These are phyloP conservation scores for Andrena haemorrhoa DNA, from an alignment of 2,888 invertebrate genomes.

Conservation along the genomic window DNA sequence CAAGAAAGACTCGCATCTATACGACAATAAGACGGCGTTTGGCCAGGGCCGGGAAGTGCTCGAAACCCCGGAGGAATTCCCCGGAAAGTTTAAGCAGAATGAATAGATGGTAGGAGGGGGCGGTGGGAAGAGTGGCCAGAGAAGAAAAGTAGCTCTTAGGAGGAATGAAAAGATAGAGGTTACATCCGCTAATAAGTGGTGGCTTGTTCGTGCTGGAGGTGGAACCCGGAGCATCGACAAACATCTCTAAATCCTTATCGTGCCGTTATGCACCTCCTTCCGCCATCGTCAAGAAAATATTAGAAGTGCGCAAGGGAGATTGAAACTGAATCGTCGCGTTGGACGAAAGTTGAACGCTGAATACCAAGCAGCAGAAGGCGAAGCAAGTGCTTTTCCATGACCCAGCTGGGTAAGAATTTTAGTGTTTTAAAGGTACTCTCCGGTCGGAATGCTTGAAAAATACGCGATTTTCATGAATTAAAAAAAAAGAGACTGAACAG, in stretches of 20 bases:
- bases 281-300: neutral
- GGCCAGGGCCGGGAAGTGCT: slow-evolving; percentile 37
- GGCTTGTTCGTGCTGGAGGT: neutral
- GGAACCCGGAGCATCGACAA: neutral
- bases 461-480: no score
- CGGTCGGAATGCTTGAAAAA: no score
- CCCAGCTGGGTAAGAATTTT: neutral
- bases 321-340: neutral
- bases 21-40: slow-evolving; percentile 53
- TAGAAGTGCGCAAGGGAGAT: neutral
- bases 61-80: slow-evolving; percentile 39
- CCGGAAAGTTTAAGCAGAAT: slow-evolving; percentile 51
- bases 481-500: no score
- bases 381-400: neutral
- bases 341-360: neutral
- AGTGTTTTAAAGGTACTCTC: neutral
- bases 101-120: slow-evolving; percentile 28
- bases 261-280: neutral
- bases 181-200: slow-evolving; percentile 47
- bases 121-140: neutral
- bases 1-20: slow-evolving; percentile 31
- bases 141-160: slow-evolving; percentile 36
- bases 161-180: slow-evolving; percentile 30
- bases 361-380: neutral
- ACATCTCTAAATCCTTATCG: slow-evolving; percentile 12